phyloP scores from a whole-genome alignment of 2,797 vertebrate species.

The Muraenolepis orangiensis region DNA sequence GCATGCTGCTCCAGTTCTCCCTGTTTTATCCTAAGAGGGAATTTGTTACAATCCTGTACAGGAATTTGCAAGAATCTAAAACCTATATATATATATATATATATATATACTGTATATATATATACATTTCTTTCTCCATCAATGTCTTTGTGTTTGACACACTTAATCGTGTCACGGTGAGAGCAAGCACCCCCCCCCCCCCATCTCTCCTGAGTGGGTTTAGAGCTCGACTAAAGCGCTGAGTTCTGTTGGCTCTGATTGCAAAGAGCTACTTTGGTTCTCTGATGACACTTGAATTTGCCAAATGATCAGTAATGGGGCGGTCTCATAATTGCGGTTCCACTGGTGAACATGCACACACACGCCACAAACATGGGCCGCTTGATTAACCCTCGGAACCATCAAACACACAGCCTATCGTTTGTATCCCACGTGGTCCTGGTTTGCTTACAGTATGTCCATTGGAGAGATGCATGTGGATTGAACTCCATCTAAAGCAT shows the following conservation, averaged over 20 bases:
- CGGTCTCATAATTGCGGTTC: background rate
- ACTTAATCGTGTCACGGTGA: background rate
- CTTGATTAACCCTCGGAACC: background rate
- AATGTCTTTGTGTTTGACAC: background rate
- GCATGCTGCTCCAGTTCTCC: constrained; percentile 15
- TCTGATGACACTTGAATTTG: background rate
- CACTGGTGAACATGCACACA: background rate
- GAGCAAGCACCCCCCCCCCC: background rate
- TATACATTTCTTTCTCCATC: background rate
- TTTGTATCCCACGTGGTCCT: background rate
- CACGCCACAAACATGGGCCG: background rate
- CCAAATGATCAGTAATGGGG: background rate
- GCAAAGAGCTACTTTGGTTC: background rate
- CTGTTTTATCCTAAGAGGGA: constrained; percentile 11
- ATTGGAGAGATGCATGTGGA: background rate
- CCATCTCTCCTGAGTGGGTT: too few species aligned
- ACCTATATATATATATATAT: too few species aligned
- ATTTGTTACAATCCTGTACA: too few species aligned
- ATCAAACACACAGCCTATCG: background rate
- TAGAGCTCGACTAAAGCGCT: background rate
- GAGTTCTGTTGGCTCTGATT: background rate
- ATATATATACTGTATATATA: background rate
- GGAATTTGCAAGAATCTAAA: too few species aligned
- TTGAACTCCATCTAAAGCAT: background rate
- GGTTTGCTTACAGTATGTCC: too few species aligned